These are phyloP conservation scores for Rhodophaea formosa DNA, from an alignment of 2,888 invertebrate genomes.

Conservation along the genomic window DNA sequence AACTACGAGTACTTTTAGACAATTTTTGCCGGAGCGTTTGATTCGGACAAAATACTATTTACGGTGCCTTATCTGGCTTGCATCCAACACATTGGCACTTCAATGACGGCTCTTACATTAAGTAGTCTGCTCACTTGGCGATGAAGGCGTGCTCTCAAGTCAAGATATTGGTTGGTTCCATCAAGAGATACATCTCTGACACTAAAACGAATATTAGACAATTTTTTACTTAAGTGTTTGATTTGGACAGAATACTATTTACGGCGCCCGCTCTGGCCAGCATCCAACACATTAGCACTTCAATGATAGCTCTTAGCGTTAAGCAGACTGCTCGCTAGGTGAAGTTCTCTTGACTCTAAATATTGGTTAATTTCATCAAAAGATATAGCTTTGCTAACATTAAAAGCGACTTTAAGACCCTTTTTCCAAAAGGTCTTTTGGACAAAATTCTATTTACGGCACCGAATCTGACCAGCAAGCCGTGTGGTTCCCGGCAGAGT, in stretches of 20 bases:
- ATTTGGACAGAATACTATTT: too few relatives aligned
- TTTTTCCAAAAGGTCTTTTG: not conserved
- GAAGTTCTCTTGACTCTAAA: not conserved
- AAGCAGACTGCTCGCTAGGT: not conserved
- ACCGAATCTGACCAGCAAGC: not conserved
- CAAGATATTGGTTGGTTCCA: too few relatives aligned
- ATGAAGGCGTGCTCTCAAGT: too few relatives aligned
- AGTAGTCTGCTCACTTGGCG: not conserved
- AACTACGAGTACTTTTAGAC: too few relatives aligned
- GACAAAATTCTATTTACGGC: constrained; percentile 8
- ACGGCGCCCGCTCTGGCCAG: too few relatives aligned
- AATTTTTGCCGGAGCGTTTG: not conserved
- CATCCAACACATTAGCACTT: constrained; percentile 10
- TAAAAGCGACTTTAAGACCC: too few relatives aligned
- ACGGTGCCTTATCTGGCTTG: constrained; percentile 2
- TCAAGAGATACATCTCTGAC: too few relatives aligned
- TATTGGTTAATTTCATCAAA: too few relatives aligned
- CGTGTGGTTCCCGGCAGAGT: too few relatives aligned
- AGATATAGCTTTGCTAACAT: too few relatives aligned
- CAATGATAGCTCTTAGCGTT: constrained; percentile 1
- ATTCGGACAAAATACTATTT: constrained; percentile 14
- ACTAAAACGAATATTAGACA: too few relatives aligned
- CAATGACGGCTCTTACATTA: constrained; percentile 2
- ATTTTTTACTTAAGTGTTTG: too few relatives aligned
- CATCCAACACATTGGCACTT: constrained; percentile 8